These are phyloP conservation scores for Drosophila saltans DNA, from an alignment of 1,140 invertebrate genomes.

Conservation along the genomic window DNA sequence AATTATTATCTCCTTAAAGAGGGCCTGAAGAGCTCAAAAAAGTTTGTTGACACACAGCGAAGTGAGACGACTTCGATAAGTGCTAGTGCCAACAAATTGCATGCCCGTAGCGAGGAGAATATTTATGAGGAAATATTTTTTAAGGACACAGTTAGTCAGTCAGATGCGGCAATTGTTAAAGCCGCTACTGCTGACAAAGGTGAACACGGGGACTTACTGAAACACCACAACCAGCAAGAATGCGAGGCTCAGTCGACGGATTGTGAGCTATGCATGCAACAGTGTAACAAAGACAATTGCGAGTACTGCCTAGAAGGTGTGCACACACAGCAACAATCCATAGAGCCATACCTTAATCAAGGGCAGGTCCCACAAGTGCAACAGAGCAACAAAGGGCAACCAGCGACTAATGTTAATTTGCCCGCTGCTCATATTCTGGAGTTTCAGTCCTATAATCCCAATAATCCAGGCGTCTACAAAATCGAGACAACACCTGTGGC, in stretches of 20 bases:
- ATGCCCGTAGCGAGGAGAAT: slow-evolving; percentile 80
- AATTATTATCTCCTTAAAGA: slow-evolving; percentile 83
- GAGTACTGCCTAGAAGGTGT: slow-evolving; percentile 61
- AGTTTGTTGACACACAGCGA: slow-evolving; percentile 66
- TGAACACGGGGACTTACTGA: slow-evolving; percentile 18
- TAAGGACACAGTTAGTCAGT: slow-evolving; percentile 50
- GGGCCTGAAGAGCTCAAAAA: slow-evolving; percentile 78
- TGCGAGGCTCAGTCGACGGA: slow-evolving; percentile 33
- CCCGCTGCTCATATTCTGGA: slow-evolving; percentile 76
- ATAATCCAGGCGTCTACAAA: slow-evolving; percentile 82
- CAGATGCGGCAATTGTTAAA: background rate
- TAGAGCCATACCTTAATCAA: slow-evolving; percentile 19
- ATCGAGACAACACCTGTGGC: slow-evolving; percentile 82
- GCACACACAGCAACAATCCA: slow-evolving; percentile 28
- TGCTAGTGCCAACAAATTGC: slow-evolving; percentile 27
- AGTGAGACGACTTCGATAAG: background rate
- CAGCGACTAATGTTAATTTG: slow-evolving; percentile 13
- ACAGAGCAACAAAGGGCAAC: slow-evolving; percentile 11
- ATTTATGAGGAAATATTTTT: slow-evolving; percentile 83
- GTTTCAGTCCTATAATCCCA: slow-evolving; percentile 83
- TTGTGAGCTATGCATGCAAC: slow-evolving; percentile 78
- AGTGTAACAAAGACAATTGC: slow-evolving; percentile 78
- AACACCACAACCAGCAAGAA: slow-evolving; percentile 29
- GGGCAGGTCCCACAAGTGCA: slow-evolving; percentile 19
- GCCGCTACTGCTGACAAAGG: slow-evolving; percentile 42